phyloP scores from a whole-genome alignment of 2,113 vertebrate species.

The Silurus asotus region DNA sequence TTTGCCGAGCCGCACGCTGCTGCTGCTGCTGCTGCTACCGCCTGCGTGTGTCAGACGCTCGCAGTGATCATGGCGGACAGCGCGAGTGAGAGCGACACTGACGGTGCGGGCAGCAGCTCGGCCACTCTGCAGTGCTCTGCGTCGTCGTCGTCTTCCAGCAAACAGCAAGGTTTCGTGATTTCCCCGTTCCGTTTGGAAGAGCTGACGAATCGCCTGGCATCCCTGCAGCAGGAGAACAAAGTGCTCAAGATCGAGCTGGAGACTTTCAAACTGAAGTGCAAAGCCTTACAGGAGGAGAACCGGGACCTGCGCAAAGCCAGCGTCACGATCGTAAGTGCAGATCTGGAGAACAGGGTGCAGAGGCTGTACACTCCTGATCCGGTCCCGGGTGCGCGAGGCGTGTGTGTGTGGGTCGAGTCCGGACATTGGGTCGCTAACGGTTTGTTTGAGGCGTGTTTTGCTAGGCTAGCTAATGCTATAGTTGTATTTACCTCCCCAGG shows the following conservation, averaged over 20 bases:
- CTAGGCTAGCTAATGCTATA: not conserved
- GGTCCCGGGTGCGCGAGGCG: too few relatives aligned
- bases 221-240: conserved; percentile 87
- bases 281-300: conserved; percentile 84
- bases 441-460: conserved; percentile 4
- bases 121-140: conserved; percentile 59
- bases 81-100: conserved; percentile 82
- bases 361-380: too few relatives aligned
- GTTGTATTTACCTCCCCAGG: not conserved
- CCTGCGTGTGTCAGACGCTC: not conserved
- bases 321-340: conserved; percentile 81
- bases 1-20: not conserved
- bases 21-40: not conserved
- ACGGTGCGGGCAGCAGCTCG: conserved; percentile 69
- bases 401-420: not conserved
- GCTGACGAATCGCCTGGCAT: conserved; percentile 81
- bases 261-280: conserved; percentile 86
- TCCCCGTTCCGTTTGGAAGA: conserved; percentile 82
- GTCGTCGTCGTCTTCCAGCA: conserved; percentile 47
- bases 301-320: conserved; percentile 83
- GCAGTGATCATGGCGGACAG: conserved; percentile 77
- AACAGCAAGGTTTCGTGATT: conserved; percentile 72
- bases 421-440: not conserved
- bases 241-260: conserved; percentile 86
- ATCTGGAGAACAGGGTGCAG: too few relatives aligned